Evolutionary conservation across 2,797 vertebrate species (phyloP).

Genomic region (Semotilus atromaculatus): DNA sequence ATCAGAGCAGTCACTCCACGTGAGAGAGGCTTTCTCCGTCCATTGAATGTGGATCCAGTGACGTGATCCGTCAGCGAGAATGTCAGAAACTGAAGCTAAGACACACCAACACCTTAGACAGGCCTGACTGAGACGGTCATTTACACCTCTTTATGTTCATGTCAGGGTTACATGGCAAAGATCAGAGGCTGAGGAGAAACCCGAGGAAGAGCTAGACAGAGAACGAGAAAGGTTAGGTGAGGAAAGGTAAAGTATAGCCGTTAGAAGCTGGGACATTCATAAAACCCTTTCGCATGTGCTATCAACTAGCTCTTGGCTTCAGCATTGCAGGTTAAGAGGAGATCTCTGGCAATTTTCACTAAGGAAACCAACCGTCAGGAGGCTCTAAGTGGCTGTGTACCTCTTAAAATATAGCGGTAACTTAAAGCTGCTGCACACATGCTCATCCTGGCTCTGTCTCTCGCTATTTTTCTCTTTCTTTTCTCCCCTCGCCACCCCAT

Average conservation of each 20-base stretch:
- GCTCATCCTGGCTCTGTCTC: slow-evolving; percentile 18
- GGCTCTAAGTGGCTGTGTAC: slow-evolving; percentile 64
- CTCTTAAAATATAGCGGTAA: slow-evolving; percentile 42
- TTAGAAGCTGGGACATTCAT: background rate
- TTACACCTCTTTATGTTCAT: slow-evolving; percentile 51
- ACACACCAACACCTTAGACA: slow-evolving; percentile 49
- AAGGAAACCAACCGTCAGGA: slow-evolving; percentile 71
- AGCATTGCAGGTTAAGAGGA: slow-evolving; percentile 60
- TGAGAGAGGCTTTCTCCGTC: slow-evolving; percentile 58
- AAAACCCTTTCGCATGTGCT: slow-evolving; percentile 23
- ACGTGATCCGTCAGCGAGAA: slow-evolving; percentile 33
- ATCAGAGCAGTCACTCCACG: slow-evolving; percentile 63
- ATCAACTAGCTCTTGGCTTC: slow-evolving; percentile 38
- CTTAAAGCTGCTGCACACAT: slow-evolving; percentile 29
- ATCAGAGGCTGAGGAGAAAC: slow-evolving; percentile 39
- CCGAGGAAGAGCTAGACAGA: slow-evolving; percentile 26
- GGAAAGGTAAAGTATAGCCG: background rate
- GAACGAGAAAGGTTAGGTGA: slow-evolving; percentile 16
- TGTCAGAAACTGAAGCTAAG: slow-evolving; percentile 43
- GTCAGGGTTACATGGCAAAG: slow-evolving; percentile 47
- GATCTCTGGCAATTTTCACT: slow-evolving; percentile 67
- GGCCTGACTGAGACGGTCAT: slow-evolving; percentile 16
- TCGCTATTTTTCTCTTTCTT: slow-evolving; percentile 36
- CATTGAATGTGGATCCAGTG: slow-evolving; percentile 46
- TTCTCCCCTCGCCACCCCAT: slow-evolving; percentile 44